Evolutionary conservation across 2,888 invertebrate species (phyloP).

Genomic region (Cataglyphis livida): DNA sequence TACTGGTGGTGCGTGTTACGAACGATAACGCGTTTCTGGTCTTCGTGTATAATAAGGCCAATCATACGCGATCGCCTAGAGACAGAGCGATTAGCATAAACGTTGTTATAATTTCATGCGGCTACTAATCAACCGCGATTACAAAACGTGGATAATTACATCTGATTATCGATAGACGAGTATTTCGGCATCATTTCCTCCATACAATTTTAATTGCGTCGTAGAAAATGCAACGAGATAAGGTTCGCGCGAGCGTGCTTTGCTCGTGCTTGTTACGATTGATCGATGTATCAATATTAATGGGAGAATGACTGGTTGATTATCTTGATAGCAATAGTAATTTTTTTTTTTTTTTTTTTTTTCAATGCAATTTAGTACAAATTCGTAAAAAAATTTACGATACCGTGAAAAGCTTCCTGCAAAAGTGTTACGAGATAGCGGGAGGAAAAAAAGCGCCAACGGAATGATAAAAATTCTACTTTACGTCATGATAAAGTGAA

Average conservation of each 20-base stretch:
- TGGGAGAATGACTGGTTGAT: neutral
- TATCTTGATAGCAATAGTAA: neutral
- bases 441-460: conserved; percentile 14
- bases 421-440: neutral
- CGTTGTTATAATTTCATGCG: conserved; percentile 66
- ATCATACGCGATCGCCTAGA: conserved; percentile 61
- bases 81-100: conserved; percentile 60
- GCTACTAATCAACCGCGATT: conserved; percentile 54
- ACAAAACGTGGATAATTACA: conserved; percentile 66
- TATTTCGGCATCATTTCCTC: conserved; percentile 26
- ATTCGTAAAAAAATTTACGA: neutral
- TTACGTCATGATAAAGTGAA: conserved; percentile 73
- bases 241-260: conserved; percentile 14
- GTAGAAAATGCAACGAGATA: conserved; percentile 31
- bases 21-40: conserved; percentile 52
- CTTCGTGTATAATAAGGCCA: conserved; percentile 59
- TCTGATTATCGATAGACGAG: conserved; percentile 47
- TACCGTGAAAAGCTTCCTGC: neutral
- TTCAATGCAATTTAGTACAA: neutral
- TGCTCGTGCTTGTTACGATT: conserved; percentile 13
- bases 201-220: conserved; percentile 35
- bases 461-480: conserved; percentile 80
- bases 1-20: conserved; percentile 51
- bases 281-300: neutral
- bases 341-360: neutral